phyloP scores from a whole-genome alignment of 2,113 vertebrate species.

The Ophthalmolycus amberensis region DNA sequence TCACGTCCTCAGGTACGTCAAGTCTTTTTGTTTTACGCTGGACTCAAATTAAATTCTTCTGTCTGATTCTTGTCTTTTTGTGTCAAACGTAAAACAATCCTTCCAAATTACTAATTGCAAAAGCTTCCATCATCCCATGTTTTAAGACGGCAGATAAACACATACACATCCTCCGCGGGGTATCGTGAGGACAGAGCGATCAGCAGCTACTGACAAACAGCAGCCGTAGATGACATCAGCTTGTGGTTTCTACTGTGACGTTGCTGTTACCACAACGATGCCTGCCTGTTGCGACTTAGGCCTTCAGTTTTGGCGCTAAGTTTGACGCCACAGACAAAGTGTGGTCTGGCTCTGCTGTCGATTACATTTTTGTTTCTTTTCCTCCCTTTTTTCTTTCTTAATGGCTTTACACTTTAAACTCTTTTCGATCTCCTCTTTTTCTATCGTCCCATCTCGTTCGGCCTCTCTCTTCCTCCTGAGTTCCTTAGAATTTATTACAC shows the following conservation, averaged over 20 bases:
- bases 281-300: constrained; percentile 26
- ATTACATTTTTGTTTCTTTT: constrained; percentile 43
- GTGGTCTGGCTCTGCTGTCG: constrained; percentile 69
- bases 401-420: constrained; percentile 21
- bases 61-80: not conserved
- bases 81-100: not conserved
- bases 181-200: constrained; percentile 50
- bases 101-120: constrained; percentile 16
- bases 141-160: constrained; percentile 3
- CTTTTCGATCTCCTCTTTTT: not conserved
- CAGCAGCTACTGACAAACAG: constrained; percentile 56
- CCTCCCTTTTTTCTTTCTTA: constrained; percentile 4
- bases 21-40: not conserved
- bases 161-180: constrained; percentile 37
- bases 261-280: constrained; percentile 53
- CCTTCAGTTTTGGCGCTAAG: constrained; percentile 56
- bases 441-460: constrained; percentile 7
- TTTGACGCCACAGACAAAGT: constrained; percentile 70
- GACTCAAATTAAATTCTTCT: not conserved
- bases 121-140: constrained; percentile 8
- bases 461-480: constrained; percentile 6
- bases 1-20: not conserved
- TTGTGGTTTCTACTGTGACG: constrained; percentile 60
- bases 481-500: constrained; percentile 65
- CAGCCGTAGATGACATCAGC: constrained; percentile 63